Evolutionary conservation across 2,888 invertebrate species (phyloP), one percentile per base, ranked within the genome.

Genomic region (Acrobasis repandana): DNA sequence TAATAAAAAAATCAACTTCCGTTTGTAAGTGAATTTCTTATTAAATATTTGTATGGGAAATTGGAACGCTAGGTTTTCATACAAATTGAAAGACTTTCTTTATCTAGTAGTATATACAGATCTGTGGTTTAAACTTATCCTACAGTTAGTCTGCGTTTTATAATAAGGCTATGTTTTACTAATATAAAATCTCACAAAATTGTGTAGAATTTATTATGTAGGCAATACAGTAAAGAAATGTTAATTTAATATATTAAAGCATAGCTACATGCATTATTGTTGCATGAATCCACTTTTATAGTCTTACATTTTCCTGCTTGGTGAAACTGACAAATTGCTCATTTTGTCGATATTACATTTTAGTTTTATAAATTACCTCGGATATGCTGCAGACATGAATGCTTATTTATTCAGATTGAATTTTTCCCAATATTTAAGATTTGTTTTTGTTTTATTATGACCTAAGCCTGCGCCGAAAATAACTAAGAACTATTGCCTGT

Each of bases 331-430:
- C 47, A 33, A 38, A 51, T 51, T 52, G 60, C 47, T 60, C 52
- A 60, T 34, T 38, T 46, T 28, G 58, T 50, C 15, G 28, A 51
- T 47, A 51, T 60, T 51, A 20, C n/a, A 51, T 38, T 56, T 56
- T 10, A 18, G 1, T 43, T 59, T 59, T 59, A 60, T 60, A 60
- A 46, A 60, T 60, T 52, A 60, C 52, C 60, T 60, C 10, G 11
- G 20, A 58, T 57, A 33, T 28, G 15, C 18, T 15, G n/a, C 1
- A 10, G 10, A 48, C 16, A 48, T 48, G 16, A 48, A 48, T 15
- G 18, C 5, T 18, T 48, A 10, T n/a, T 3, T 18, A 15, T 15
- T 20, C 6, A 0, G 2, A n/a, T 43, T 43, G 2, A 11, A 43
- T 14, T 43, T 38, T 43, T 43, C n/a, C 14, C n/a, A 5, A 43